These are phyloP conservation scores for Diogma glabrata DNA, from an alignment of 2,888 invertebrate genomes.

Conservation along the genomic window DNA sequence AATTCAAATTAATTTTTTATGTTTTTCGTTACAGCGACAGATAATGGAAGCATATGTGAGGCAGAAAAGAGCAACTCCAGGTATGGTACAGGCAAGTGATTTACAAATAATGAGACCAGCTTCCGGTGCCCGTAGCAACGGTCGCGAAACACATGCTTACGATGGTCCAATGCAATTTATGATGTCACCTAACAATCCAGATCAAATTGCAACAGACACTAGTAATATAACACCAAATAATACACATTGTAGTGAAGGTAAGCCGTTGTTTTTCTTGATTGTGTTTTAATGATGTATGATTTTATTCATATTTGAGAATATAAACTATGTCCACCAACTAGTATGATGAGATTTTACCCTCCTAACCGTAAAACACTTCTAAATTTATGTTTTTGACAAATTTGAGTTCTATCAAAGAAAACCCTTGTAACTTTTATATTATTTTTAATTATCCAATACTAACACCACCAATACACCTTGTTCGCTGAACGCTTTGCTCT, in stretches of 20 bases:
- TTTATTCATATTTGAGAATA: too few species aligned
- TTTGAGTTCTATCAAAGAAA: too few species aligned
- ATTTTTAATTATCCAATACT: too few species aligned
- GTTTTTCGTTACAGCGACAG: constrained; percentile 50
- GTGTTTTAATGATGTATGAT: neutral
- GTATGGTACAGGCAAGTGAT: constrained; percentile 81
- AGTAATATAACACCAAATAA: constrained; percentile 27
- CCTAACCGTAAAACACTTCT: too few species aligned
- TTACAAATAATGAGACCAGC: constrained; percentile 57
- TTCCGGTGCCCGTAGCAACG: constrained; percentile 57
- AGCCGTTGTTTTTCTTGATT: constrained; percentile 13
- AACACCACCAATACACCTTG: too few species aligned
- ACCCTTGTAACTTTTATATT: too few species aligned
- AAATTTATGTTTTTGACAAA: too few species aligned
- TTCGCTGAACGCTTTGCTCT: too few species aligned
- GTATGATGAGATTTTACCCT: too few species aligned
- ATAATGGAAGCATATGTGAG: constrained; percentile 81
- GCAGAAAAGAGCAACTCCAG: constrained; percentile 71
- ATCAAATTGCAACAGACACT: constrained; percentile 50
- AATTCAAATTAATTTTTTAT: neutral
- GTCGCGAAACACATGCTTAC: constrained; percentile 42
- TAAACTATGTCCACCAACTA: too few species aligned
- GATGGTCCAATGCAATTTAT: constrained; percentile 81
- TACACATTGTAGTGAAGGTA: constrained; percentile 25
- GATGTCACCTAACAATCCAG: constrained; percentile 70